Evolutionary conservation across 2,888 invertebrate species (phyloP).

Genomic region (Drosophila mimica): DNA sequence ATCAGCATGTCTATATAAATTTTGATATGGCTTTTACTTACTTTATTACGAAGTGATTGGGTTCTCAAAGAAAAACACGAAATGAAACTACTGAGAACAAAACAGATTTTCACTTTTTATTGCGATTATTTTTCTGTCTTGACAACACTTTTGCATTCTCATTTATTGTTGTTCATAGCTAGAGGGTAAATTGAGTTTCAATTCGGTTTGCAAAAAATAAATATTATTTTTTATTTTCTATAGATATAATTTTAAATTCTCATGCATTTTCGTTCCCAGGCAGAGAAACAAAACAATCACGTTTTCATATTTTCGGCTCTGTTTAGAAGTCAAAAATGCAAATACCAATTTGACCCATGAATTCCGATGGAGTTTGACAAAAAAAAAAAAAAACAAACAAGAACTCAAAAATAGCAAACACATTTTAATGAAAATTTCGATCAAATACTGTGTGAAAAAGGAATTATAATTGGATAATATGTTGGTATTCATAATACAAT

Average conservation of each 20-base stretch:
- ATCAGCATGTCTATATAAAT: not conserved
- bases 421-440: not conserved
- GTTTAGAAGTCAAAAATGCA: conserved; percentile 36
- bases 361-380: conserved; percentile 29
- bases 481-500: conserved; percentile 11
- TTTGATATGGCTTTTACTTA: not conserved
- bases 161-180: not conserved
- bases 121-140: not conserved
- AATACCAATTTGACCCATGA: conserved; percentile 43
- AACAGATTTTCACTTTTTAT: not conserved
- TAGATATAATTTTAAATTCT: conserved; percentile 4
- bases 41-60: not conserved
- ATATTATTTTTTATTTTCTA: not conserved
- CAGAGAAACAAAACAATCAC: conserved; percentile 1
- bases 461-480: conserved; percentile 22
- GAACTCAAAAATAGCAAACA: conserved; percentile 41
- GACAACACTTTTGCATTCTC: not conserved
- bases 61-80: not conserved
- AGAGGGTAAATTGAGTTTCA: conserved; percentile 16
- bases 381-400: conserved; percentile 49
- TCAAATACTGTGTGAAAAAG: not conserved
- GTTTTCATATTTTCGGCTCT: conserved; percentile 17
- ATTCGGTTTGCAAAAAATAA: conserved; percentile 17
- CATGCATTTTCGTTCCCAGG: conserved; percentile 8
- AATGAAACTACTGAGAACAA: not conserved